phyloP scores from a whole-genome alignment of 1,140 invertebrate genomes.

The Dreissena polymorpha region DNA sequence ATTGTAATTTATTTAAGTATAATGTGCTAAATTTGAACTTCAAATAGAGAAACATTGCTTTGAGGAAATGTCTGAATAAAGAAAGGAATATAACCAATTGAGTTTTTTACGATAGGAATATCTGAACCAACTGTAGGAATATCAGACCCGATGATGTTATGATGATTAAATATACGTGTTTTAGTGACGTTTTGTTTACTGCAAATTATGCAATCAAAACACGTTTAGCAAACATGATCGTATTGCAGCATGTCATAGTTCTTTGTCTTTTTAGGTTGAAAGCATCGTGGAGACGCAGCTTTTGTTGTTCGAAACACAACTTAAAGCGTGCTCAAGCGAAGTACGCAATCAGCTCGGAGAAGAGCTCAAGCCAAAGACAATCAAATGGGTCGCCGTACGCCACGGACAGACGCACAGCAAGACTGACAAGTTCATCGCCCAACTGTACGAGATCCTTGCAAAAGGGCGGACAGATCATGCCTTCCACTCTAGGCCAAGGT shows the following conservation, averaged over 20 bases:
- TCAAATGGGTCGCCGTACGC: background rate
- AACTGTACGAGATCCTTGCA: background rate
- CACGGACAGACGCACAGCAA: background rate
- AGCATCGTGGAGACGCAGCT: conserved; percentile 11
- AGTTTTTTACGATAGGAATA: too few relatives aligned
- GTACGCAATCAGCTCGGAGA: background rate
- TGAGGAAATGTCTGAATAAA: too few relatives aligned
- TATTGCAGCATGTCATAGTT: background rate
- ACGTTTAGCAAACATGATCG: background rate
- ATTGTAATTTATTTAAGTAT: too few relatives aligned
- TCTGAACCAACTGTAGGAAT: too few relatives aligned
- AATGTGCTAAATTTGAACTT: too few relatives aligned
- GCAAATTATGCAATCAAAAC: too few relatives aligned
- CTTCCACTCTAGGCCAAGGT: background rate
- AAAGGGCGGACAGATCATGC: background rate
- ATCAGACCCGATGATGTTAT: too few relatives aligned
- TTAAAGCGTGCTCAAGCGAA: background rate
- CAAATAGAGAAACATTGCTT: too few relatives aligned
- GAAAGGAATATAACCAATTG: too few relatives aligned
- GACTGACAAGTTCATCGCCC: conserved; percentile 1
- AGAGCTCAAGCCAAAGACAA: background rate
- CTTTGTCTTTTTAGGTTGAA: background rate
- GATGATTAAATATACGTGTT: too few relatives aligned
- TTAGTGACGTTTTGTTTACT: too few relatives aligned
- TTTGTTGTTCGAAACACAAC: background rate